Conservation (phyloP, 2,888 invertebrate species). For the Heliconius erato region DNA sequence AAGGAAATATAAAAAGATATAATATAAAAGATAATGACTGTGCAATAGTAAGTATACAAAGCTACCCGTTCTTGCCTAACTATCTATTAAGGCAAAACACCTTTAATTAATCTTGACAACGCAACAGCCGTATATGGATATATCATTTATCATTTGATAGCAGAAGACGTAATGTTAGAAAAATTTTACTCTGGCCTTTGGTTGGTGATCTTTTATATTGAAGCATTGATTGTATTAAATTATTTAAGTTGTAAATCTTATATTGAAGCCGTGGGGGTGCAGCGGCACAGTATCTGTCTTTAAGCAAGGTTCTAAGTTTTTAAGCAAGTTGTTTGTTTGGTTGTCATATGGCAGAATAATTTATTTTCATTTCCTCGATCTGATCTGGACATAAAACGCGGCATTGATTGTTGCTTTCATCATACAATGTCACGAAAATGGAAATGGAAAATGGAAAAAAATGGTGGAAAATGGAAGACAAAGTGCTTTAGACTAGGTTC, state of each 20-base stretch:
- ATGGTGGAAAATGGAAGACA: too few species aligned
- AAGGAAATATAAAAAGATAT: not conserved
- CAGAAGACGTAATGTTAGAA: slow-evolving; percentile 60
- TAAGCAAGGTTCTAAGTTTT: not conserved
- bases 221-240: not conserved
- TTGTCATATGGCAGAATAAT: not conserved
- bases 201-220: not conserved
- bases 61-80: slow-evolving; percentile 73
- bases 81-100: slow-evolving; percentile 81
- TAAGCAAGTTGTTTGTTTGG: not conserved
- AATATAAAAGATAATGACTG: slow-evolving; percentile 48
- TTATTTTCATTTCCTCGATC: not conserved
- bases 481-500: too few species aligned
- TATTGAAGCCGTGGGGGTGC: not conserved
- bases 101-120: slow-evolving; percentile 85
- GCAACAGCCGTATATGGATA: slow-evolving; percentile 71
- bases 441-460: too few species aligned
- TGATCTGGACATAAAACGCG: too few species aligned
- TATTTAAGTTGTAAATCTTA: not conserved
- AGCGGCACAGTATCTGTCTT: not conserved
- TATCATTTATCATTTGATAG: slow-evolving; percentile 82
- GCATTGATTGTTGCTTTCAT: too few species aligned
- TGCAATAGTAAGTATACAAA: slow-evolving; percentile 58
- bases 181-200: slow-evolving; percentile 35
- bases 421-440: too few species aligned